Conservation (phyloP, 2,113 vertebrate genomes). For the Galbula dea region DNA sequence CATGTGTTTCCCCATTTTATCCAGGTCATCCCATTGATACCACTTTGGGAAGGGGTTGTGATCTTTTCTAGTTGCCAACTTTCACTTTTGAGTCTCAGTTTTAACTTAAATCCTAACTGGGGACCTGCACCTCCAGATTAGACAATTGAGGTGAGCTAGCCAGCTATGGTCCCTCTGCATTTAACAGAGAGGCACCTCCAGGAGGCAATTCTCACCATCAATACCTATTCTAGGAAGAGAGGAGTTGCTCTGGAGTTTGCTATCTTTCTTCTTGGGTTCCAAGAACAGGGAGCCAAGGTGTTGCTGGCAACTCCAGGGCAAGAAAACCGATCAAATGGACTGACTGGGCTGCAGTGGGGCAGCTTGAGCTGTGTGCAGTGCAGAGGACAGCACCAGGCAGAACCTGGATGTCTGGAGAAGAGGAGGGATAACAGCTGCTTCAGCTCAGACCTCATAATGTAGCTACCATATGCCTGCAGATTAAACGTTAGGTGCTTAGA, state of each 20-base stretch:
- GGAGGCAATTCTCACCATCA: background rate
- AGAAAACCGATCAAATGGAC: rapidly evolving
- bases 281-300: background rate
- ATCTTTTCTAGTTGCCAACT: rapidly evolving
- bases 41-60: background rate
- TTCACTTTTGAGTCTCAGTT: background rate
- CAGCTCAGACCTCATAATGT: background rate
- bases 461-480: background rate
- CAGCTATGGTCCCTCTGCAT: background rate
- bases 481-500: background rate
- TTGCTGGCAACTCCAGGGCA: background rate
- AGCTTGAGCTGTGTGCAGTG: background rate
- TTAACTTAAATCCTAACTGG: background rate
- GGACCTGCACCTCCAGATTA: background rate
- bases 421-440: background rate
- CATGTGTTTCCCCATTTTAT: rapidly evolving
- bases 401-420: background rate
- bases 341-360: background rate
- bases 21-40: background rate
- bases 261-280: background rate
- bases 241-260: background rate
- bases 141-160: background rate
- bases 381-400: background rate
- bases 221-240: background rate
- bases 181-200: background rate